Base-by-base conservation (phyloP, 2,888 invertebrate genomes). In the Lycocerus yunnanus region DNA sequence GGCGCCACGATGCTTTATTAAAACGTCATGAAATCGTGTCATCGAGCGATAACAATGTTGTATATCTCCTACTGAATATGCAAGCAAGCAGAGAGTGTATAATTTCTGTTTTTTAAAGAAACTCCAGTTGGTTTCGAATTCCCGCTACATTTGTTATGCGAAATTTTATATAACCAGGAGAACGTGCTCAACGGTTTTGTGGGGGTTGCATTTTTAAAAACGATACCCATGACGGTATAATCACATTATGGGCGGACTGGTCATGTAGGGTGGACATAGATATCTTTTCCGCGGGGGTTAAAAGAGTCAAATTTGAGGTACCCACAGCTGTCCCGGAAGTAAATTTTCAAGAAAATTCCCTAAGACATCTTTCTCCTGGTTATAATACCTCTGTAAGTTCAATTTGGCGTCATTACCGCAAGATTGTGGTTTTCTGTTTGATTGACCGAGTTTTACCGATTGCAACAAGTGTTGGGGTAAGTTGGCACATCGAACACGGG, bases 1-100 rank as follows among this genome's bases (percentile, higher is more conserved):
- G 83, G 84, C 84, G 84, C 83, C 84, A 81, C 80, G 80, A 79
- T 80, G 72, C 77, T 77, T 77, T 77, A 82, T 78, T 82, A 82
- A 79, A 81, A 81, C 83, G 81, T 82, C 82, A 82, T 81, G 82
- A 73, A 77, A 78, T 76, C 79, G 77, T 74, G 77, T 76, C 76
- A 78, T 78, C 77, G 75, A 66, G 77, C 75, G 75, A 77, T 77
- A 77, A 75, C 75, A 73, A 73, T 75, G 75, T 77, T 77, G n/a
- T 77, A 71, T 77, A 75, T 71, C 72, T 73, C 74, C 65, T 76
- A 58, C 67, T 66, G 68, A 60, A 58, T 69, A 43, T 18, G 58
- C 27, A 59, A 72, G 61, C 20, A 59, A 14, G 13, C 16, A 58
- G 20, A 43, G 70, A 58, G 69, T 58, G 24, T 61, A 2, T 61